Evolutionary conservation across 37 sponge, comb jelly and placozoan species (phyloP).

Genomic region (Haliclona indistincta): DNA sequence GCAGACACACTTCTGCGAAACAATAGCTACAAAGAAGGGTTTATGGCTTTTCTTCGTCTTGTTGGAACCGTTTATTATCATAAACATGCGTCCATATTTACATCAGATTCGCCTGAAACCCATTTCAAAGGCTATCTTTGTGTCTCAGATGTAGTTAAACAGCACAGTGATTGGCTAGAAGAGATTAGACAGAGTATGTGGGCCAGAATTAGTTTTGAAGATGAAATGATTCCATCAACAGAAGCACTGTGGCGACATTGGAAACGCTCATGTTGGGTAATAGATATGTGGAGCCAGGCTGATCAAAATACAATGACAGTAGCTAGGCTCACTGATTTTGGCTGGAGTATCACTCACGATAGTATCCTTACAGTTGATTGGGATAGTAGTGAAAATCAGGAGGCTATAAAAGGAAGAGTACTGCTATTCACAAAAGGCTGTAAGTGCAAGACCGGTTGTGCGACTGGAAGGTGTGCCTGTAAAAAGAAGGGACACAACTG

Average conservation of each 20-base stretch:
- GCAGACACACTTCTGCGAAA: not conserved
- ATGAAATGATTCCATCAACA: constrained; percentile 32
- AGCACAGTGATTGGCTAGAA: constrained; percentile 22
- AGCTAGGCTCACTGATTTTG: not conserved
- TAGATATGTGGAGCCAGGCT: constrained; percentile 24
- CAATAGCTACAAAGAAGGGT: not conserved
- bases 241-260: constrained; percentile 30
- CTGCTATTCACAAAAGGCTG: constrained; percentile 10
- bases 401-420: not conserved
- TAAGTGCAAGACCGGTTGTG: constrained; percentile 35
- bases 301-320: constrained; percentile 6
- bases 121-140: not conserved
- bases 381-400: constrained; percentile 21
- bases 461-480: constrained; percentile 3
- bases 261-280: constrained; percentile 25
- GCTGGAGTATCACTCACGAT: constrained; percentile 10
- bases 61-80: constrained; percentile 22
- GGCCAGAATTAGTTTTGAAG: constrained; percentile 16
- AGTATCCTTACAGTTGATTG: constrained; percentile 12
- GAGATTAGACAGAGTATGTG: constrained; percentile 12
- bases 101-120: constrained; percentile 1
- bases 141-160: not conserved
- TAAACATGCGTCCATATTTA: constrained; percentile 19
- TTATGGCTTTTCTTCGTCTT: constrained; percentile 14
- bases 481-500: constrained; percentile 8